These are phyloP conservation scores for Progne subis DNA, from an alignment of 2,113 vertebrate genomes.

Conservation along the genomic window DNA sequence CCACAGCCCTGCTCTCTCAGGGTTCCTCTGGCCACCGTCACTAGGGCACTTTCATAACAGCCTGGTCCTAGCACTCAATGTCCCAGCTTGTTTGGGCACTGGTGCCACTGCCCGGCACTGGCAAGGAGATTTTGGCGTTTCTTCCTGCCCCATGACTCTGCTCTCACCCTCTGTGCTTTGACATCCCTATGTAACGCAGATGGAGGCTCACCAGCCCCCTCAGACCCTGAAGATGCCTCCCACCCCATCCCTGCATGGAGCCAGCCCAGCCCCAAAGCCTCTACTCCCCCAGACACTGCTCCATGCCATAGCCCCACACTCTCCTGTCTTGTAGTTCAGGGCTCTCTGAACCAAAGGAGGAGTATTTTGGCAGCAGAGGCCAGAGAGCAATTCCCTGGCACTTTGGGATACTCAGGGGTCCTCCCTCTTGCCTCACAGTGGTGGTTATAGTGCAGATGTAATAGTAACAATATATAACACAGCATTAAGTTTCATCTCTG, in stretches of 20 bases:
- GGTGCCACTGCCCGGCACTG: neutral
- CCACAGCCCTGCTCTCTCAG: neutral
- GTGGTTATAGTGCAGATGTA: neutral
- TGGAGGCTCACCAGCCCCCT: neutral
- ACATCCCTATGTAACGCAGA: neutral
- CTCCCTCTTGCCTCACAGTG: neutral
- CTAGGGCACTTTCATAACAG: neutral
- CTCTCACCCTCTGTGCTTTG: neutral
- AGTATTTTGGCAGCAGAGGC: neutral
- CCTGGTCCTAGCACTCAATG: neutral
- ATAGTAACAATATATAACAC: neutral
- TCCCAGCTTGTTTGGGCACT: neutral
- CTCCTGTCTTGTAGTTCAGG: neutral
- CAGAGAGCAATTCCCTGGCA: neutral
- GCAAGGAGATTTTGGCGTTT: neutral
- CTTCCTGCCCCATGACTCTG: neutral
- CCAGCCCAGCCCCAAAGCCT: neutral
- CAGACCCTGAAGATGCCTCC: neutral
- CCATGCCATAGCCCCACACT: rapidly evolving
- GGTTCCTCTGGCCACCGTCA: neutral
- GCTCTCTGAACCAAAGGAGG: neutral
- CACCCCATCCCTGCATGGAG: neutral
- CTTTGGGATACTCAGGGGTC: neutral
- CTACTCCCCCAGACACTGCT: neutral
- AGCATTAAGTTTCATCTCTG: neutral